A percentile compares a stretch with the other conserved stretches of the same genome.
Evolutionary conservation across 2,888 invertebrate genomes (phyloP).

Genomic region (Epirrhoe alternata): DNA sequence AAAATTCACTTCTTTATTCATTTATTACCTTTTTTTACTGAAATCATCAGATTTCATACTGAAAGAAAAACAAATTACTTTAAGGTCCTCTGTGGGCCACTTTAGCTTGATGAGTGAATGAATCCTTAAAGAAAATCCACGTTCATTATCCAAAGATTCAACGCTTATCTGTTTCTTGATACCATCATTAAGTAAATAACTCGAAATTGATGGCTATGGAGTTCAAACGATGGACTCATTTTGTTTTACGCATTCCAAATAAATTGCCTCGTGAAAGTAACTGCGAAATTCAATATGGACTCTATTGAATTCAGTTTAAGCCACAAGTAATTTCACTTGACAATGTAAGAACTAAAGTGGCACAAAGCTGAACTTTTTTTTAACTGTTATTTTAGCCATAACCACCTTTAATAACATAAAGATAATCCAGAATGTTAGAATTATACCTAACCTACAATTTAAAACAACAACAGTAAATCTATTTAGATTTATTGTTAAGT

Average conservation of each 20-base stretch:
- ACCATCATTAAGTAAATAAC: constrained; percentile 41
- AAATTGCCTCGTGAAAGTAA: constrained; percentile 14
- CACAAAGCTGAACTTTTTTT: too few relatives aligned
- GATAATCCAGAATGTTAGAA: too few relatives aligned
- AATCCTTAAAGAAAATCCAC: constrained; percentile 30
- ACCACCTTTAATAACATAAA: too few relatives aligned
- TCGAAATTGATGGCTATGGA: constrained; percentile 31
- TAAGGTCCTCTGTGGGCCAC: constrained; percentile 12
- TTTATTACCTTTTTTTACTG: background rate
- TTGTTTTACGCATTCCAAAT: constrained; percentile 21
- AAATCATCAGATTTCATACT: background rate
- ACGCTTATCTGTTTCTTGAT: constrained; percentile 41
- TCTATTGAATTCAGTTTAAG: background rate
- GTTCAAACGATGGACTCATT: constrained; percentile 23
- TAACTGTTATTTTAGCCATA: too few relatives aligned
- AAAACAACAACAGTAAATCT: too few relatives aligned
- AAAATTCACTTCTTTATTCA: background rate
- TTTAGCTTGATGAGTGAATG: constrained; percentile 23
- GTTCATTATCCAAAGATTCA: constrained; percentile 39
- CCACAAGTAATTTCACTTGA: background rate
- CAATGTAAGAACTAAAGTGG: too few relatives aligned
- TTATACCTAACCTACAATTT: too few relatives aligned
- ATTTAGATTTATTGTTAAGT: too few relatives aligned
- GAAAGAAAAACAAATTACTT: background rate
- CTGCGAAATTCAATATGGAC: constrained; percentile 1